Evolutionary conservation across 2,888 invertebrate genomes (phyloP).

Genomic region (Hypomecis punctinalis): DNA sequence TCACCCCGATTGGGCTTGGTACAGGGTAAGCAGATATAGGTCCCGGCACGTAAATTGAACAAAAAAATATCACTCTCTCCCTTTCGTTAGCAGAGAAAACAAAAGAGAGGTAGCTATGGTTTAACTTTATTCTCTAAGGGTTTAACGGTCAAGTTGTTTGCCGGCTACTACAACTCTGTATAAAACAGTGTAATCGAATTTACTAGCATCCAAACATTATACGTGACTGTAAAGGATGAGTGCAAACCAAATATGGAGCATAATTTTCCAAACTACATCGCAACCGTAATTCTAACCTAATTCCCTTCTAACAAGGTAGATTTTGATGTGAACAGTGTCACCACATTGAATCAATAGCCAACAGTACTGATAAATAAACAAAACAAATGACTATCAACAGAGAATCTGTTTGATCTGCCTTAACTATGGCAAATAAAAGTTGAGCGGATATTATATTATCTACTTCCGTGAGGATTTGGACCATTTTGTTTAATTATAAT

Average conservation of each 20-base stretch:
- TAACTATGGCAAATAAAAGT: slow-evolving; percentile 4
- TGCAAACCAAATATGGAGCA: background rate
- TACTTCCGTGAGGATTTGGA: slow-evolving; percentile 7
- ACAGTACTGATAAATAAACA: slow-evolving; percentile 13
- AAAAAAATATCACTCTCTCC: too few relatives aligned
- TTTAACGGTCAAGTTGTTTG: too few relatives aligned
- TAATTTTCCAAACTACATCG: background rate
- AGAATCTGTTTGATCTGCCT: slow-evolving; percentile 3
- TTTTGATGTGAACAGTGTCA: background rate
- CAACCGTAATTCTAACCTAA: background rate
- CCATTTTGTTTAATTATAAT: background rate
- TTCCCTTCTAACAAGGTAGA: background rate
- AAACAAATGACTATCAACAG: slow-evolving; percentile 17
- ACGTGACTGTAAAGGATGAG: too few relatives aligned
- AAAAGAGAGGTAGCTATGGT: too few relatives aligned
- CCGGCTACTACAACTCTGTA: too few relatives aligned
- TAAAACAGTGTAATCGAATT: too few relatives aligned
- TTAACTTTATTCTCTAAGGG: too few relatives aligned
- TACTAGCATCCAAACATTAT: too few relatives aligned
- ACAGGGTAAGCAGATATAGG: too few relatives aligned
- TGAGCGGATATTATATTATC: slow-evolving; percentile 3
- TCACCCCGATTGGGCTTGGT: too few relatives aligned
- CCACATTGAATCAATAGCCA: slow-evolving; percentile 2
- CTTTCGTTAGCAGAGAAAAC: too few relatives aligned
- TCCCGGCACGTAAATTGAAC: too few relatives aligned